phyloP scores from a whole-genome alignment of 2,888 invertebrate species.

The Exocentrus adspersus region DNA sequence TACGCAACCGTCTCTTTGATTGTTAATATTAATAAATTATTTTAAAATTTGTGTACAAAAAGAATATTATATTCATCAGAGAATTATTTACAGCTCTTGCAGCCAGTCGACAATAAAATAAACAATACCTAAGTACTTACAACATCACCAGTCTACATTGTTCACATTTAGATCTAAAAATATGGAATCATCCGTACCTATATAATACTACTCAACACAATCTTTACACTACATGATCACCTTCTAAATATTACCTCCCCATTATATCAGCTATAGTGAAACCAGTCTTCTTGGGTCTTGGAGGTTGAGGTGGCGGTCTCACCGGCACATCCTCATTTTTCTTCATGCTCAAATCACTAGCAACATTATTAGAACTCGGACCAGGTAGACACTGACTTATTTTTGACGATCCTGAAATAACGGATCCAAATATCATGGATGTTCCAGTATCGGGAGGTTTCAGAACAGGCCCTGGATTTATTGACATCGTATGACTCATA shows the following conservation, averaged over 20 bases:
- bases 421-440: conserved; percentile 34
- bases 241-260: conserved; percentile 71
- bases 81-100: too few species aligned
- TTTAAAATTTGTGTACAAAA: too few species aligned
- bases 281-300: conserved; percentile 76
- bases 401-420: conserved; percentile 38
- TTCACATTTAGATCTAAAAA: too few species aligned
- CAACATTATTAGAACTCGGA: conserved; percentile 48
- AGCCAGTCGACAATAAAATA: too few species aligned
- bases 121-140: too few species aligned
- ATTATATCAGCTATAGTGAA: conserved; percentile 93
- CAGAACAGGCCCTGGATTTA: conserved; percentile 48
- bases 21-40: too few species aligned
- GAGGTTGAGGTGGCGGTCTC: conserved; percentile 61
- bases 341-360: conserved; percentile 62
- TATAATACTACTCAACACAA: neutral
- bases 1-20: too few species aligned
- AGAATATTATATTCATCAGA: too few species aligned
- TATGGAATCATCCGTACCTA: too few species aligned
- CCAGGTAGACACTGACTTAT: conserved; percentile 32
- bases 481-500: conserved; percentile 48
- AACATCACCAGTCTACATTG: too few species aligned
- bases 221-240: neutral
- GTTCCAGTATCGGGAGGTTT: conserved; percentile 60
- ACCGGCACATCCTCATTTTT: conserved; percentile 52